These are phyloP conservation scores for Triplophysa rosa DNA, from an alignment of 2,113 vertebrate species.

Conservation along the genomic window DNA sequence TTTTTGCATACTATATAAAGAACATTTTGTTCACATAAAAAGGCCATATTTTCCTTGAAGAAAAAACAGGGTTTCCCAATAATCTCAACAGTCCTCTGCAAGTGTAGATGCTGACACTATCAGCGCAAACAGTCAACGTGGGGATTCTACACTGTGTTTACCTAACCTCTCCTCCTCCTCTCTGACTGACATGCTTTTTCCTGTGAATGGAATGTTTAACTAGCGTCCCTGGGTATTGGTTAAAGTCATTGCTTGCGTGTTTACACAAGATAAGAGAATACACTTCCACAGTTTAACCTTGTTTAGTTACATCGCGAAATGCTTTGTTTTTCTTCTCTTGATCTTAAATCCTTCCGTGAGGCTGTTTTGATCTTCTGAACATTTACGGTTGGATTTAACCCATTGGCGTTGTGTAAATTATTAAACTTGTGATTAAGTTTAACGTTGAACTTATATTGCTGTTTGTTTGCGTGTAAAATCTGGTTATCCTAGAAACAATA, in stretches of 20 bases:
- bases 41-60: neutral
- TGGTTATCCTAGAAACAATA: slow-evolving; percentile 42
- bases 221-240: slow-evolving; percentile 67
- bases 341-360: slow-evolving; percentile 40
- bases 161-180: slow-evolving; percentile 52
- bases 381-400: slow-evolving; percentile 34
- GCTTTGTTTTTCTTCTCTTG: slow-evolving; percentile 40
- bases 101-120: slow-evolving; percentile 28
- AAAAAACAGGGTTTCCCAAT: neutral
- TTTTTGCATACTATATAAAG: neutral
- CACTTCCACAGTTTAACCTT: slow-evolving; percentile 55
- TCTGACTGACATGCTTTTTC: slow-evolving; percentile 73
- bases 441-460: slow-evolving; percentile 39
- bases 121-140: slow-evolving; percentile 39
- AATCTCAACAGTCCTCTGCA: slow-evolving; percentile 4
- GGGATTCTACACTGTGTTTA: slow-evolving; percentile 50
- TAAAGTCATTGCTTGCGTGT: slow-evolving; percentile 70
- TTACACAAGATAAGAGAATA: slow-evolving; percentile 72
- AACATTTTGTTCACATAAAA: neutral
- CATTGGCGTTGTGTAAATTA: slow-evolving; percentile 47
- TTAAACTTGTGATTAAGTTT: slow-evolving; percentile 46
- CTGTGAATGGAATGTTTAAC: slow-evolving; percentile 72
- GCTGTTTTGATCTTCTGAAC: slow-evolving; percentile 33
- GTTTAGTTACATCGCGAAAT: slow-evolving; percentile 59
- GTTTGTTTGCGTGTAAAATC: slow-evolving; percentile 48